These are phyloP conservation scores for Addax nasomaculatus DNA, from an alignment of 2,113 vertebrate genomes.

Conservation along the genomic window DNA sequence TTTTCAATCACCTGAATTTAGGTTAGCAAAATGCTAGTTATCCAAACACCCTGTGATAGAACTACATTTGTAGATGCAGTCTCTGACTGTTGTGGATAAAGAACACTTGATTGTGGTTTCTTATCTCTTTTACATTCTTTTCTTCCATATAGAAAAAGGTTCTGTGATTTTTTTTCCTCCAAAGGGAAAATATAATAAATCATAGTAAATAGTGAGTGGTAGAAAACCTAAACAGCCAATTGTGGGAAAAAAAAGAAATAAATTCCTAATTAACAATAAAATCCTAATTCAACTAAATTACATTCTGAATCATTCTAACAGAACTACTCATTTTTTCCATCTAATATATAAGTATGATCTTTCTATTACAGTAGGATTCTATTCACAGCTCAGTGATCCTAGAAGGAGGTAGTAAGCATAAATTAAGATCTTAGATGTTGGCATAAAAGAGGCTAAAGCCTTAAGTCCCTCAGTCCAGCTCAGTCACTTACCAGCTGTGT, in stretches of 20 bases:
- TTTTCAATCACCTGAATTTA: conserved; percentile 11
- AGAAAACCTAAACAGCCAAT: not conserved
- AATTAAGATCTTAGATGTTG: not conserved
- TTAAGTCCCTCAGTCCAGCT: not conserved
- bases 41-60: not conserved
- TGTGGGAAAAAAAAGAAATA: conserved; percentile 33
- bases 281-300: not conserved
- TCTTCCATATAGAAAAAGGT: not conserved
- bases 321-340: not conserved
- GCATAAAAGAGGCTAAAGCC: not conserved
- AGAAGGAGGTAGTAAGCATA: not conserved
- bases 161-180: not conserved
- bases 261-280: conserved; percentile 15
- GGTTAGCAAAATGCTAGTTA: not conserved
- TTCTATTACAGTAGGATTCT: not conserved
- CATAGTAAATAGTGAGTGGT: not conserved
- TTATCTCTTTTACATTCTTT: not conserved
- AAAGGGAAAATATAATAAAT: not conserved
- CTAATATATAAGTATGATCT: not conserved
- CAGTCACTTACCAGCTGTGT: not conserved
- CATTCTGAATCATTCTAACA: not conserved
- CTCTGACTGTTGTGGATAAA: not conserved
- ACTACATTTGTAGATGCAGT: not conserved
- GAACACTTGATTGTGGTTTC: not conserved
- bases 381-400: not conserved